These are phyloP conservation scores for Melanocharis versteri DNA, from an alignment of 2,113 vertebrate species.

Conservation along the genomic window DNA sequence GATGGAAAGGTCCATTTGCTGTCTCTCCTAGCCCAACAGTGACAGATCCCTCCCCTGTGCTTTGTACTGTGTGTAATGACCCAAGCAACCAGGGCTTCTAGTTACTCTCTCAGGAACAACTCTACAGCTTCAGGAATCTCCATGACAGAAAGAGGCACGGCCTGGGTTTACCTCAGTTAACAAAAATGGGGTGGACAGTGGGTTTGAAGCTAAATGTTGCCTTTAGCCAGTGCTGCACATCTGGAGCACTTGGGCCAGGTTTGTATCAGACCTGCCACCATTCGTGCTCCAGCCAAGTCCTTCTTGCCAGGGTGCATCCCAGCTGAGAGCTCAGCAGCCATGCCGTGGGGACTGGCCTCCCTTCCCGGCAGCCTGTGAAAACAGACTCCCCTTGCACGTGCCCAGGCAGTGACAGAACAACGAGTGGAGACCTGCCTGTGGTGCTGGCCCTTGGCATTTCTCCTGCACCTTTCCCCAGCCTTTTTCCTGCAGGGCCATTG, in stretches of 20 bases:
- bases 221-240: background rate
- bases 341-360: background rate
- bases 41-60: background rate
- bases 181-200: background rate
- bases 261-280: background rate
- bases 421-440: accelerated
- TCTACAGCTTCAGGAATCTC: background rate
- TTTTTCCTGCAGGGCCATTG: background rate
- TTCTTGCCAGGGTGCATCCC: background rate
- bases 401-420: background rate
- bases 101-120: background rate
- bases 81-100: background rate
- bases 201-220: background rate
- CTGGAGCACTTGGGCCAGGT: background rate
- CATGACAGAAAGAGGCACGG: background rate
- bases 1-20: slow-evolving; percentile 21
- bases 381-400: accelerated
- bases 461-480: background rate
- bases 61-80: slow-evolving; percentile 39
- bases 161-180: background rate
- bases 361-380: background rate
- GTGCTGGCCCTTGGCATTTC: background rate
- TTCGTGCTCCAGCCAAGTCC: background rate
- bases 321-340: background rate
- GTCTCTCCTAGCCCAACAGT: background rate